Percentiles rank a stretch among this genome's conserved stretches.
These are phyloP conservation scores for Andrena flavipes DNA, from an alignment of 2,888 invertebrate genomes.

Conservation along the genomic window DNA sequence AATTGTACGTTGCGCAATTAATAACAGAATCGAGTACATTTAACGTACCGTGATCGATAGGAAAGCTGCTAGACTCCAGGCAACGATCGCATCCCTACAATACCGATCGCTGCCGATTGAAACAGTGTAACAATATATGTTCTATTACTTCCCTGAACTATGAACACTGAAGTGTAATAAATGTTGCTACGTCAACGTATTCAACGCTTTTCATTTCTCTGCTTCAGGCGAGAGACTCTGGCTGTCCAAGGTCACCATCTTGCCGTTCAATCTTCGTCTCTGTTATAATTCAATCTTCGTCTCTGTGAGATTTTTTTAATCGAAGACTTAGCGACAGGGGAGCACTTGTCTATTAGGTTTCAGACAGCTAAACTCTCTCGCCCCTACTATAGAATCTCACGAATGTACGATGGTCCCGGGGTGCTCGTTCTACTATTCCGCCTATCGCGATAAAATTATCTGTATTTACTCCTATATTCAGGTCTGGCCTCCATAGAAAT, in stretches of 20 bases:
- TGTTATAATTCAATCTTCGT: neutral
- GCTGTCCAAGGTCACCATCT: neutral
- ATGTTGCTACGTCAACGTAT: slow-evolving; percentile 52
- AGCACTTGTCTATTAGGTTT: too few species aligned
- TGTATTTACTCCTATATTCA: slow-evolving; percentile 28
- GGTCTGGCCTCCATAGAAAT: slow-evolving; percentile 38
- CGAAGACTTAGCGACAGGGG: neutral
- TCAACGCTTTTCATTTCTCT: slow-evolving; percentile 37
- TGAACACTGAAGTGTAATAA: slow-evolving; percentile 57
- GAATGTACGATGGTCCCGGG: slow-evolving; percentile 52
- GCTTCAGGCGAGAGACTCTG: slow-evolving; percentile 1
- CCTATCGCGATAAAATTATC: slow-evolving; percentile 32
- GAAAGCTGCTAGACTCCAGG: slow-evolving; percentile 22
- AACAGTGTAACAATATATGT: slow-evolving; percentile 55
- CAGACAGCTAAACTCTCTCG: neutral
- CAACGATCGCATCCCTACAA: slow-evolving; percentile 34
- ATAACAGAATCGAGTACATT: slow-evolving; percentile 27
- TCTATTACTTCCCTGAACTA: slow-evolving; percentile 41
- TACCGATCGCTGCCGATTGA: slow-evolving; percentile 20
- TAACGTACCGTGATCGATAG: slow-evolving; percentile 6
- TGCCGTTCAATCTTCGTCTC: neutral
- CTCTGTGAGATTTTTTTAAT: neutral
- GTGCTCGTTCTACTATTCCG: slow-evolving; percentile 28
- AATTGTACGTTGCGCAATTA: slow-evolving; percentile 23
- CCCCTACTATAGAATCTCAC: slow-evolving; percentile 8